Percentiles rank a stretch among this genome's conserved stretches.
These are phyloP conservation scores for Torymus auratus DNA, from an alignment of 2,888 invertebrate species.

Conservation along the genomic window DNA sequence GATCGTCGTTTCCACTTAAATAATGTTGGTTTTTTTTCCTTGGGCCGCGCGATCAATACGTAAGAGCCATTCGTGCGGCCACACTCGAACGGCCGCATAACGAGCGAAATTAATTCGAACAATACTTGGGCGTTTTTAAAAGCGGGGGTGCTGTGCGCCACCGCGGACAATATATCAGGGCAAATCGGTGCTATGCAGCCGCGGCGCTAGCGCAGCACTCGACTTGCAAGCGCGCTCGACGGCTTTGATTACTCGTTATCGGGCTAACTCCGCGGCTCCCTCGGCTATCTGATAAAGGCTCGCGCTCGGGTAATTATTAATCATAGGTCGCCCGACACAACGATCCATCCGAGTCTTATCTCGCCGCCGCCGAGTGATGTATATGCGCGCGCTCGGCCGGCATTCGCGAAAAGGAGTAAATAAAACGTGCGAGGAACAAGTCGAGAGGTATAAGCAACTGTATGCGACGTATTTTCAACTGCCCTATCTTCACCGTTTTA, in stretches of 20 bases:
- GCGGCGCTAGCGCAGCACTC: background rate
- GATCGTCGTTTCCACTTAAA: conserved; percentile 39
- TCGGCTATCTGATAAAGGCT: conserved; percentile 73
- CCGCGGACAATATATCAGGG: conserved; percentile 30
- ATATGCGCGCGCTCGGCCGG: conserved; percentile 61
- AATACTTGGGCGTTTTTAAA: conserved; percentile 29
- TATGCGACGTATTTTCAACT: no score
- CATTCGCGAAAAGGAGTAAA: background rate
- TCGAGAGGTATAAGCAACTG: no score
- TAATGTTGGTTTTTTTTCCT: conserved; percentile 48
- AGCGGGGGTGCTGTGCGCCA: background rate
- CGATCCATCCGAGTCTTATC: conserved; percentile 75
- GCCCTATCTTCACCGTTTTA: no score
- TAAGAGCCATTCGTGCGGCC: conserved; percentile 51
- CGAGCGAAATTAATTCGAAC: conserved; percentile 55
- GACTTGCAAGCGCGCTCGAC: conserved; percentile 10
- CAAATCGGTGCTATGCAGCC: conserved; percentile 12
- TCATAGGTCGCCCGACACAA: conserved; percentile 72
- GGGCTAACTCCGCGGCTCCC: conserved; percentile 71
- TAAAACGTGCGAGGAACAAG: background rate
- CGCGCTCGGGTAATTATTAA: conserved; percentile 74
- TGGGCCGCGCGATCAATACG: conserved; percentile 44
- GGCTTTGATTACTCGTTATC: conserved; percentile 74
- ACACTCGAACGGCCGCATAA: conserved; percentile 27
- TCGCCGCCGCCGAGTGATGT: conserved; percentile 70